Evolutionary conservation across 2,113 vertebrate species (phyloP).

Genomic region (Microcebus griseorufus): DNA sequence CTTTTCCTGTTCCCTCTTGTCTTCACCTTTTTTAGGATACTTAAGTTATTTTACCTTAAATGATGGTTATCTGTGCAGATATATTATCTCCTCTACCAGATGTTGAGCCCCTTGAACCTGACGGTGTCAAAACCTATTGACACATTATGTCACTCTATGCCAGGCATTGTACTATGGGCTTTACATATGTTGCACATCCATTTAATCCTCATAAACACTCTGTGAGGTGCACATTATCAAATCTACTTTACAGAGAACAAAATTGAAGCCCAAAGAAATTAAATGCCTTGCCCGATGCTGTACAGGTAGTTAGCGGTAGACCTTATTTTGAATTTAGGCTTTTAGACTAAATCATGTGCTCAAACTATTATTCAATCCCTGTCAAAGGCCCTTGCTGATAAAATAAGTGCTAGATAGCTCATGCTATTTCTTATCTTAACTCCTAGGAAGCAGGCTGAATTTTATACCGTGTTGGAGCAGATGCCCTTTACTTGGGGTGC

Average conservation of each 20-base stretch:
- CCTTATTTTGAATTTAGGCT: constrained; percentile 4
- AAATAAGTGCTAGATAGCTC: not conserved
- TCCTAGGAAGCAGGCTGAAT: not conserved
- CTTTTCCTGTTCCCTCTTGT: not conserved
- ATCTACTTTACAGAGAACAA: constrained; percentile 28
- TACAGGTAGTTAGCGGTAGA: not conserved
- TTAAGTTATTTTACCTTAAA: constrained; percentile 33
- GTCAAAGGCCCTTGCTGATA: not conserved
- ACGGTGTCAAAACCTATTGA: constrained; percentile 27
- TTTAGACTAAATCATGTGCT: constrained; percentile 13
- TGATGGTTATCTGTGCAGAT: constrained; percentile 21
- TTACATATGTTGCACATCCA: not conserved
- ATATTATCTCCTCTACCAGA: constrained; percentile 59
- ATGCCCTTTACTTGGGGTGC: not conserved
- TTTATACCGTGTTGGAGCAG: not conserved
- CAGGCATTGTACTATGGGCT: not conserved
- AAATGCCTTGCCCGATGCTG: not conserved
- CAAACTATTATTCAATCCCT: not conserved
- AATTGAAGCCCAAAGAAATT: constrained; percentile 17
- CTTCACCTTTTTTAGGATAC: not conserved
- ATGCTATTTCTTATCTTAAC: not conserved
- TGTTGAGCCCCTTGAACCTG: constrained; percentile 35
- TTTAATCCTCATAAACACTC: not conserved
- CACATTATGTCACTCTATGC: not conserved
- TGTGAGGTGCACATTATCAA: not conserved